phyloP scores from a whole-genome alignment of 35 echinoderm and acorn worm species.

The Chiridota heheva region DNA sequence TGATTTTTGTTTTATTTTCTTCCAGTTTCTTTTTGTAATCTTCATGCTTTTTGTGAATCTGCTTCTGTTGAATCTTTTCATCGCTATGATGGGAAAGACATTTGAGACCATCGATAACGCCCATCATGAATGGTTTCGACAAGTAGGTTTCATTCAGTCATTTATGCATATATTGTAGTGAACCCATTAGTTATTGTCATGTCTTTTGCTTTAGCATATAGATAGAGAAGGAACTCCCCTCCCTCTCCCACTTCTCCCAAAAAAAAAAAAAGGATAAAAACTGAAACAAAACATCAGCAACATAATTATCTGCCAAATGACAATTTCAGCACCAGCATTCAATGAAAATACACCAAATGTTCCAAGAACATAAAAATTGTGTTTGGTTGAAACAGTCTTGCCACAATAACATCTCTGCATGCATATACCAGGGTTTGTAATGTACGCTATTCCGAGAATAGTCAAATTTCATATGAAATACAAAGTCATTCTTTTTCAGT shows the following conservation, averaged over 20 bases:
- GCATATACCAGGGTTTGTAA: too few relatives aligned
- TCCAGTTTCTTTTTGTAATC: constrained; percentile 74
- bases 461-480: too few relatives aligned
- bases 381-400: too few relatives aligned
- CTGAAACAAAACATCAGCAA: background rate
- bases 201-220: too few relatives aligned
- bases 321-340: too few relatives aligned
- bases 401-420: too few relatives aligned
- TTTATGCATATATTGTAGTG: background rate
- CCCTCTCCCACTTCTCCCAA: background rate
- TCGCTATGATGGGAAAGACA: constrained; percentile 97
- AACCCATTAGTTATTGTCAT: background rate
- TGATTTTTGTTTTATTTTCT: constrained; percentile 14
- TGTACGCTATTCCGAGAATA: too few relatives aligned
- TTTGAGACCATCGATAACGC: constrained; percentile 75
- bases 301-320: too few relatives aligned
- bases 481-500: too few relatives aligned
- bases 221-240: background rate
- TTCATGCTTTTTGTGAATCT: constrained; percentile 88
- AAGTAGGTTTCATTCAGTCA: constrained; percentile 42
- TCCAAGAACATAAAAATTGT: too few relatives aligned
- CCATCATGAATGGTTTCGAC: constrained; percentile 84
- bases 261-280: background rate
- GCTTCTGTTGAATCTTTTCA: constrained; percentile 86
- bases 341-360: too few relatives aligned